Percentiles rank a stretch among this genome's conserved stretches.
These are phyloP conservation scores for Lophius piscatorius DNA, from an alignment of 2,113 vertebrate genomes.

Conservation along the genomic window DNA sequence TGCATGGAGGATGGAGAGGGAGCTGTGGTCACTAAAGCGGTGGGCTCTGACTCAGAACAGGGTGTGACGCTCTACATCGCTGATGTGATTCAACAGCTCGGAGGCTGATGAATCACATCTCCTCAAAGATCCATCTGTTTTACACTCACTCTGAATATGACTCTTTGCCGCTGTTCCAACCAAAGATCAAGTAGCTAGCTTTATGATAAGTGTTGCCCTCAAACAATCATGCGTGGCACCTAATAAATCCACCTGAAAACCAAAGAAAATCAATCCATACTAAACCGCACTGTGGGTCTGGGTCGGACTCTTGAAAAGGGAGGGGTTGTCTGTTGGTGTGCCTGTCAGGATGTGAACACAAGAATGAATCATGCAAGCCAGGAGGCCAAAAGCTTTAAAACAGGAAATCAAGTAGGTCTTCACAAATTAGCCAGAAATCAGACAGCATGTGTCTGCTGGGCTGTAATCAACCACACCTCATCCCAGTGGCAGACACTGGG, in stretches of 20 bases:
- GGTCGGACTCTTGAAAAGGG: slow-evolving; percentile 27
- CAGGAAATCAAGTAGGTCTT: slow-evolving; percentile 7
- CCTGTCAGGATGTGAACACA: slow-evolving; percentile 33
- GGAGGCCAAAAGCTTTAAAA: slow-evolving; percentile 33
- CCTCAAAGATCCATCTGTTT: slow-evolving; percentile 32
- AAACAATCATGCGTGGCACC: slow-evolving; percentile 31
- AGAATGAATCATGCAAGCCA: slow-evolving; percentile 43
- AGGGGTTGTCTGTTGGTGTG: neutral
- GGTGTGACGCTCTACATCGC: slow-evolving; percentile 28
- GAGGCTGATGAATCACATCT: slow-evolving; percentile 45
- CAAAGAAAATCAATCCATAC: slow-evolving; percentile 52
- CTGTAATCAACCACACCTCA: slow-evolving; percentile 15
- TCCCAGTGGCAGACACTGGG: slow-evolving; percentile 14
- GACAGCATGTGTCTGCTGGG: slow-evolving; percentile 13
- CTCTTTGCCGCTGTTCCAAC: slow-evolving; percentile 41
- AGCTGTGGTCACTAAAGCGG: slow-evolving; percentile 5
- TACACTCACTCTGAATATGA: slow-evolving; percentile 40
- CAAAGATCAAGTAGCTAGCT: slow-evolving; percentile 62
- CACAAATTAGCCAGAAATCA: slow-evolving; percentile 44
- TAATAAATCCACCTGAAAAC: slow-evolving; percentile 40
- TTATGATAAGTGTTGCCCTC: slow-evolving; percentile 7
- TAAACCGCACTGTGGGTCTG: slow-evolving; percentile 22
- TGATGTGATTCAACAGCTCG: slow-evolving; percentile 51
- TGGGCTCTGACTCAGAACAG: slow-evolving; percentile 34
- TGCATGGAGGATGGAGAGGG: slow-evolving; percentile 24